Evolutionary conservation across 2,113 vertebrate genomes (phyloP), one percentile per base, ranked within the genome.

Genomic region (Eolophus roseicapilla): DNA sequence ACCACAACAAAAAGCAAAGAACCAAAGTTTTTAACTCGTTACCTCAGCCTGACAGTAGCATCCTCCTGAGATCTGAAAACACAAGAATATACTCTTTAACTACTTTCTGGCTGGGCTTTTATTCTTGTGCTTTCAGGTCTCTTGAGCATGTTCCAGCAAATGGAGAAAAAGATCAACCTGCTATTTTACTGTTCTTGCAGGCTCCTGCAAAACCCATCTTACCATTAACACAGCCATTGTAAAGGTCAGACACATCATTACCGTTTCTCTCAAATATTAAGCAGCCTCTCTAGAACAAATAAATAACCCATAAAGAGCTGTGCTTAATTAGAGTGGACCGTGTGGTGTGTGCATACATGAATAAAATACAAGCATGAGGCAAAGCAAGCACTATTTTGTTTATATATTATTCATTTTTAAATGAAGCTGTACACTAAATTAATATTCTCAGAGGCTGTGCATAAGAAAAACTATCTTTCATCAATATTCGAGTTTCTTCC

Each of bases 341-440:
- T 62, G 88, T 70, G 68, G 78, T 62, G 88, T 70, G 68, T 67
- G 59, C 77, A 46, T 20, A 49, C 37, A 93, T 93, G 92, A 95
- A 95, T 95, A 95, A 95, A 96, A 92, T 27, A 95, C 55, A 87
- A 69, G 57, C 41, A 93, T 41, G 64, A 2, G 2, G 46, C 84
- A 93, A 87, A 94, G 86, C 74, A 91, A 88, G 82, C 17, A 65
- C 82, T 83, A 71, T 88, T 88, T 90, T 92, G 24, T 78, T 91
- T 71, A 93, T 95, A 5, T 43, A 94, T 91, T 95, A 95, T 91
- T 96, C 25, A 93, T 93, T 91, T 95, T 9, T 21, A 95, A 86
- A 69, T 65, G 62, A 93, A 92, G 73, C 73, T 29, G 49, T 62
- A 59, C 27, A n/a, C 71, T 85, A 53, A 91, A 92, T 87, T 89